These are phyloP conservation scores for Odontocolon sp. DNA, from an alignment of 2,888 invertebrate genomes.

Conservation along the genomic window DNA sequence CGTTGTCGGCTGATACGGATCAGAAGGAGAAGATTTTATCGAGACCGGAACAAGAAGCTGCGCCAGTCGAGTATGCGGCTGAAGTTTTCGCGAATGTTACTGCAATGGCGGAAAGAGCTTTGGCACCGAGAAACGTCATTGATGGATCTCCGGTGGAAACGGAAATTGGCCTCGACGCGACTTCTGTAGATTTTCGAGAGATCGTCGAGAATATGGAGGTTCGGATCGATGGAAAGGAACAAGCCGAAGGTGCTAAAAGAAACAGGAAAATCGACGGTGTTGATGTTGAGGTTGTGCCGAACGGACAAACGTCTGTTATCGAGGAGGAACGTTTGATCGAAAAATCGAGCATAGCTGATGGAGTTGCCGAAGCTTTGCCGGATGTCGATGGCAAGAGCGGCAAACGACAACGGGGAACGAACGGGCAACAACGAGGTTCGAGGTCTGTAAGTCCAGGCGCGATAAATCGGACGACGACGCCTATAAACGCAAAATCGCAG, in stretches of 20 bases:
- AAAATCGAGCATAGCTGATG: not conserved
- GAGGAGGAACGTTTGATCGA: not conserved
- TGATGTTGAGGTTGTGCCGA: slow-evolving; percentile 31
- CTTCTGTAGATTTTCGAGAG: slow-evolving; percentile 52
- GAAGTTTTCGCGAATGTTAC: slow-evolving; percentile 61
- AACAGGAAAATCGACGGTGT: not conserved
- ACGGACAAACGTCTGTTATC: slow-evolving; percentile 12
- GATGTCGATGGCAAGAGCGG: not conserved
- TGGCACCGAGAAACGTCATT: slow-evolving; percentile 43
- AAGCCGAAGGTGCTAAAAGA: not conserved
- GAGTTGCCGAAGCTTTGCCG: not conserved
- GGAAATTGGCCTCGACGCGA: slow-evolving; percentile 60
- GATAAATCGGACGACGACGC: slow-evolving; percentile 62
- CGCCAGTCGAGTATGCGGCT: slow-evolving; percentile 59
- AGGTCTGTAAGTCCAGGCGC: slow-evolving; percentile 60
- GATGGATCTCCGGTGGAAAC: slow-evolving; percentile 57
- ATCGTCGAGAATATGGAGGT: slow-evolving; percentile 48
- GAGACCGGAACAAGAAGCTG: slow-evolving; percentile 29
- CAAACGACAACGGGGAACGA: slow-evolving; percentile 25
- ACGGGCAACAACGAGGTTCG: slow-evolving; percentile 31
- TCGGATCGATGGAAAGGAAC: not conserved
- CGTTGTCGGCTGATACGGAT: not conserved
- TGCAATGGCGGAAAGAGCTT: slow-evolving; percentile 45
- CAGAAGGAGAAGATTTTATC: slow-evolving; percentile 9
- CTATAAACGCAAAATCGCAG: slow-evolving; percentile 64